Evolutionary conservation across 2,797 vertebrate species (phyloP).

Genomic region (Arnoldichthys spilopterus): DNA sequence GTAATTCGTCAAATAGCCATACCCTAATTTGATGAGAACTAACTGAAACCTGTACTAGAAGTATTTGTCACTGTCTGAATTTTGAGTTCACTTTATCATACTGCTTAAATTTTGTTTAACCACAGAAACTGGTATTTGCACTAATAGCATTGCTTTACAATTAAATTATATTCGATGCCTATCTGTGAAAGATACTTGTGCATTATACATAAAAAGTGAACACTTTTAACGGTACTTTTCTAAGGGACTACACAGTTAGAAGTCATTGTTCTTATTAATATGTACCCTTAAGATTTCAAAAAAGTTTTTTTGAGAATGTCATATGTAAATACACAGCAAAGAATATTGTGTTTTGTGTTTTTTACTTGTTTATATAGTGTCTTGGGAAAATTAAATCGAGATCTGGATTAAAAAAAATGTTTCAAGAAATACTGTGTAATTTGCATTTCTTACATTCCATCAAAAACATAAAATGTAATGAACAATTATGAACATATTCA

Average conservation of each 20-base stretch:
- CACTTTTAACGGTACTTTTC: conserved; percentile 9
- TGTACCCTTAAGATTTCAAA: conserved; percentile 13
- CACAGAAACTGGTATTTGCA: conserved; percentile 37
- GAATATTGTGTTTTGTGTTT: conserved; percentile 5
- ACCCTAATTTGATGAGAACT: conserved; percentile 12
- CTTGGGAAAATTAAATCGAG: conserved; percentile 16
- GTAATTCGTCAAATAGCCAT: conserved; percentile 1
- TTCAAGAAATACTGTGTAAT: conserved; percentile 11
- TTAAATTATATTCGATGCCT: conserved; percentile 13
- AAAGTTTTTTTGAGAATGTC: neutral
- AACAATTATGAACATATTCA: too few species aligned
- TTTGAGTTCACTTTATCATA: neutral
- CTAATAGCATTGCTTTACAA: conserved; percentile 33
- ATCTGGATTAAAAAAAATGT: neutral
- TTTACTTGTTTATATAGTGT: conserved; percentile 2
- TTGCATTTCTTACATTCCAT: neutral
- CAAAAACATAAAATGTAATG: too few species aligned
- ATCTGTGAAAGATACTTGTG: neutral
- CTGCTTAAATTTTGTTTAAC: conserved; percentile 16
- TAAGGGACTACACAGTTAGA: conserved; percentile 1
- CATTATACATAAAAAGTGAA: neutral
- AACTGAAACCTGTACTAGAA: neutral
- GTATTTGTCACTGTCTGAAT: neutral
- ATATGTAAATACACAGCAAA: conserved; percentile 11
- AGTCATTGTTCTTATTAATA: neutral